Evolutionary conservation across 2,113 vertebrate genomes (phyloP).

Genomic region (Trachemys scripta): DNA sequence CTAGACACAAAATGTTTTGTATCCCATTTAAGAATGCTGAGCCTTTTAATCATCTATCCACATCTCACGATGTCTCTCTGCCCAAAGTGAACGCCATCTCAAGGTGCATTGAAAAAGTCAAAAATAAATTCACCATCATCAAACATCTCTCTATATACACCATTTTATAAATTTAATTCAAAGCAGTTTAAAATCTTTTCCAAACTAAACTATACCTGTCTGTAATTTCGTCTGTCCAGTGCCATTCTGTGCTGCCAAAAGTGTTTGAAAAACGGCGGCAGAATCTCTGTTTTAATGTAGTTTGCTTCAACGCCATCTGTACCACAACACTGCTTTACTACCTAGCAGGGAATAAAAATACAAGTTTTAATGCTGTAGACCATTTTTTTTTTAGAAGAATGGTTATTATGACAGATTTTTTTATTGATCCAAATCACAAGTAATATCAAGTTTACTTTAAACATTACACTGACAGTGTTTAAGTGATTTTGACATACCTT

Average conservation of each 20-base stretch:
- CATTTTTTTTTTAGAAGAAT: background rate
- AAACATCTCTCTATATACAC: background rate
- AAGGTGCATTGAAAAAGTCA: background rate
- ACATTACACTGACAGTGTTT: background rate
- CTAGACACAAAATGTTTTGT: fast-evolving
- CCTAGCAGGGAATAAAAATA: slow-evolving; percentile 78
- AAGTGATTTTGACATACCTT: slow-evolving; percentile 83
- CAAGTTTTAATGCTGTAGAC: background rate
- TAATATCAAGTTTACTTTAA: background rate
- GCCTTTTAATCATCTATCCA: background rate
- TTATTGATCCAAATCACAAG: background rate
- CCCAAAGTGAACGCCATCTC: background rate
- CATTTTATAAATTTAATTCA: background rate
- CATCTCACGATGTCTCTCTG: background rate
- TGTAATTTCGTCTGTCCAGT: slow-evolving; percentile 97
- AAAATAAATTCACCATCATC: background rate
- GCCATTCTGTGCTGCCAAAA: slow-evolving; percentile 99
- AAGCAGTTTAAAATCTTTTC: background rate
- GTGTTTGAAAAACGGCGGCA: slow-evolving; percentile 99
- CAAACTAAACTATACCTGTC: slow-evolving; percentile 85
- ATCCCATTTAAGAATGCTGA: background rate
- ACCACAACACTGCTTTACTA: slow-evolving; percentile 98
- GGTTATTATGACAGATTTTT: background rate
- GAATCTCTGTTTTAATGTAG: slow-evolving; percentile 99
- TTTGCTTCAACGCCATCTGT: slow-evolving; percentile 99